Base-by-base conservation (phyloP, 2,888 invertebrate genomes). In the Cotesia congregata region DNA sequence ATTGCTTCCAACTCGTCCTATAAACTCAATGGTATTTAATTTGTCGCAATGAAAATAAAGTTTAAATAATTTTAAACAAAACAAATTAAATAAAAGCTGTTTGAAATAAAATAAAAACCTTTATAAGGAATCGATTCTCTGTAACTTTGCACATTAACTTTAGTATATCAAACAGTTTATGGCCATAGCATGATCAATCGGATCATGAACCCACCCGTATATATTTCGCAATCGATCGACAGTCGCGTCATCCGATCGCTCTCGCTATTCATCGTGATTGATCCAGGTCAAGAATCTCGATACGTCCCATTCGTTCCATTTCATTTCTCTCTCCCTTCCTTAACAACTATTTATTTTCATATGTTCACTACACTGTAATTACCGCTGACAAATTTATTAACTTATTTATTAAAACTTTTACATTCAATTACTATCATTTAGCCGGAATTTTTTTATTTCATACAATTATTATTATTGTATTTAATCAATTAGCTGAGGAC, bases 201-300 rank as follows among this genome's bases (percentile, higher is more conserved):
- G 59, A 76, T 76, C 62, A 38, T 73, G 67, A 67, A 30, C 60
- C 15, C 67, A 60, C 17, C 60, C 17, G 72, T 50, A 41, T 20
- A 67, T 68, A 72, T 76, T 76, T 76, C 30, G 72, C 76, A 76
- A 76, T 76, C 72, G 72, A 68, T 76, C 61, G 67, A 76, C 38
- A 62, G 72, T 76, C 76, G 68, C 76, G 68, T 72, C 76, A 76
- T 76, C 76, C 69, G 17, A 72, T 76, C 62, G 69, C 71, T 62
- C 72, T 72, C 62, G 20, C 62, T 71, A 72, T 65, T 40, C 65
- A 62, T 62, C 62, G 74, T 73, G 76, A 76, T 76, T 76, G 72
- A 76, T 69, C 68, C 69, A 76, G 76, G 76, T 76, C 76, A 76
- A 72, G 72, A 72, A 72, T 76, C 76, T 73, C 72, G 39, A 71